Evolutionary conservation across 1,140 invertebrate species (phyloP), one percentile per base, ranked within the genome.

Genomic region (Batillaria attramentaria): DNA sequence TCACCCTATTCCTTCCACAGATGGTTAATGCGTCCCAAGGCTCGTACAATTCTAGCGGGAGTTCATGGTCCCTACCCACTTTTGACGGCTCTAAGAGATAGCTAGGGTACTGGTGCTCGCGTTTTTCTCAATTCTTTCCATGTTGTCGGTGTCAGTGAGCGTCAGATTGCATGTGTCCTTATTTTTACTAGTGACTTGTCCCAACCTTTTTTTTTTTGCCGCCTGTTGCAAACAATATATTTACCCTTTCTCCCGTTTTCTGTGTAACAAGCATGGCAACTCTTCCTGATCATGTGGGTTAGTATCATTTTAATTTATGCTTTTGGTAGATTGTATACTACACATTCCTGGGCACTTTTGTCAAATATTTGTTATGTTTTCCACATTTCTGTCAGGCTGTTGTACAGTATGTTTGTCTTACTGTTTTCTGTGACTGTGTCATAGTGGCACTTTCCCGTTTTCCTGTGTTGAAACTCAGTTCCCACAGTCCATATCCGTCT

Each of bases 61-160:
- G 83, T 70, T 81, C 80, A 33, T 84, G 83, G 83, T 84, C 83
- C 65, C 62, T 84, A 80, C 83, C 83, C 66, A 76, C 78, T 57
- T 84, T 81, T 77, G 79, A 84, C 78, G 77, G 78, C 39, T 68
- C 83, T 60, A 76, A 81, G 76, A 84, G 80, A 72, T 84, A 84
- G 78, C 82, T 76, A 78, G 77, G 69, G 69, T 74, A 70, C 57
- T 39, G 60, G 57, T 77, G 33, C 70, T 54, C 72, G n/a, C 42
- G 54, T 42, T 57, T 75, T 79, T 74, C 20, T 66, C n/a, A 66
- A 43, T 65, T 70, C 28, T 37, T n/a, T 62, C 24, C 10, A 39
- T 68, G 42, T 54, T 24, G 41, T 35, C 4, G 46, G n/a, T 69
- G n/a, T 35, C 24, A 3, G 43, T 65, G n/a, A n/a, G n/a, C n/a